Percentiles rank a stretch among this genome's conserved stretches.
These are phyloP conservation scores for Diuraphis noxia DNA, from an alignment of 1,140 invertebrate species.

Conservation along the genomic window DNA sequence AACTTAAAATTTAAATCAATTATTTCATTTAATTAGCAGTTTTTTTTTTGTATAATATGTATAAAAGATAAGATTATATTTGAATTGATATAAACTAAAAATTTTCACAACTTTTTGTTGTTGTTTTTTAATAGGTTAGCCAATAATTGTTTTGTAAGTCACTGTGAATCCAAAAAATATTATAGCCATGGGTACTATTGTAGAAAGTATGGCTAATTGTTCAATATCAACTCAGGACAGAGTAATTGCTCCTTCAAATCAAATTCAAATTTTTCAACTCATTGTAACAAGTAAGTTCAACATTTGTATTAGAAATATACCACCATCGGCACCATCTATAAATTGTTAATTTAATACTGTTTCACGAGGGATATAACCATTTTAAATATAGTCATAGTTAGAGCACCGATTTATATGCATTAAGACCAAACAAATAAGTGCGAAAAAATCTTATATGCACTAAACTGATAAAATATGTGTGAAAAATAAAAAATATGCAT, in stretches of 20 bases:
- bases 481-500: no score
- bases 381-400: not conserved
- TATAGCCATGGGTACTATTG: not conserved
- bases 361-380: not conserved
- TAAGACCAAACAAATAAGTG: no score
- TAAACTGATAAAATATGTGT: no score
- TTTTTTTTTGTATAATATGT: no score
- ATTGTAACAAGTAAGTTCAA: slow-evolving; percentile 36
- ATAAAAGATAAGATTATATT: not conserved
- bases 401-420: no score
- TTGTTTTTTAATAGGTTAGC: slow-evolving; percentile 8
- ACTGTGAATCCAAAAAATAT: not conserved
- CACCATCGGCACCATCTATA: not conserved
- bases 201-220: not conserved
- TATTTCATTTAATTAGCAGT: not conserved
- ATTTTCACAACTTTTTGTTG: not conserved
- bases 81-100: not conserved
- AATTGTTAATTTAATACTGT: not conserved
- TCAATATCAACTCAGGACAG: not conserved
- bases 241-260: slow-evolving; percentile 29
- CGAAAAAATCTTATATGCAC: no score
- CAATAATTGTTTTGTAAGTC: not conserved
- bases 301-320: not conserved
- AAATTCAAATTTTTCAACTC: slow-evolving; percentile 41
- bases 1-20: not conserved